Percentiles rank a stretch among this genome's conserved stretches.
Conservation (phyloP, 1,140 invertebrate genomes). For the Lepidotrigona ventralis region DNA sequence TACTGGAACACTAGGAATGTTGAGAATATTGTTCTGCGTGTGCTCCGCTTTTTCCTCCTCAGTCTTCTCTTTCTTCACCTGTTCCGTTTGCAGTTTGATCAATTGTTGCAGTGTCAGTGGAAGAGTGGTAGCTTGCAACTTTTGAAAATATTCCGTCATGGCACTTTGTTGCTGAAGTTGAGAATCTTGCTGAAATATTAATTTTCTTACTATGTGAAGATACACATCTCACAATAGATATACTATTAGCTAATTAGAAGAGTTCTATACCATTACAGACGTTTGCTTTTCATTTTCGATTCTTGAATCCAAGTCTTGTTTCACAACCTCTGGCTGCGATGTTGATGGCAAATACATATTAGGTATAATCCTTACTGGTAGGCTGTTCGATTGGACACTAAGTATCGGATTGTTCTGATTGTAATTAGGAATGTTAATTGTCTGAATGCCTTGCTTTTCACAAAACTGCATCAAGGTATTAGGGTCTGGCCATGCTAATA, state of each 20-base stretch:
- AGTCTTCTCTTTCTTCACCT: constrained; percentile 72
- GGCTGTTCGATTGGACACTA: constrained; percentile 70
- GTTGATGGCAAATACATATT: constrained; percentile 69
- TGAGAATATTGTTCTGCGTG: constrained; percentile 76
- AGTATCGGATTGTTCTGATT: constrained; percentile 73
- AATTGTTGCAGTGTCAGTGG: constrained; percentile 77
- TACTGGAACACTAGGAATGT: constrained; percentile 76
- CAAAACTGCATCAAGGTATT: constrained; percentile 75
- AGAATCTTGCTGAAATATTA: constrained; percentile 59
- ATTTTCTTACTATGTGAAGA: neutral
- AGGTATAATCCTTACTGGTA: constrained; percentile 73
- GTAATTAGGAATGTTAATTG: constrained; percentile 78
- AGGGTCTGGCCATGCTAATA: constrained; percentile 74
- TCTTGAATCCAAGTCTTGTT: constrained; percentile 63
- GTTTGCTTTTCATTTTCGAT: constrained; percentile 50
- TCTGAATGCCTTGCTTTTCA: constrained; percentile 74
- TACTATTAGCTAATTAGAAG: neutral
- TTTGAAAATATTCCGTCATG: constrained; percentile 78
- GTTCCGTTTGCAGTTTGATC: constrained; percentile 75
- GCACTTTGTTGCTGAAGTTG: constrained; percentile 72
- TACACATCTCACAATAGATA: neutral
- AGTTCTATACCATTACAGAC: constrained; percentile 38
- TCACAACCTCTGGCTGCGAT: constrained; percentile 66
- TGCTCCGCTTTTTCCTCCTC: constrained; percentile 74
- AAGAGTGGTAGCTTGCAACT: constrained; percentile 75